Evolutionary conservation across 30 jellyfish, hydroid and myxozoan genomes (phyloP), one percentile per base, ranked within the genome.

Genomic region (Nemopilema nomurai): DNA sequence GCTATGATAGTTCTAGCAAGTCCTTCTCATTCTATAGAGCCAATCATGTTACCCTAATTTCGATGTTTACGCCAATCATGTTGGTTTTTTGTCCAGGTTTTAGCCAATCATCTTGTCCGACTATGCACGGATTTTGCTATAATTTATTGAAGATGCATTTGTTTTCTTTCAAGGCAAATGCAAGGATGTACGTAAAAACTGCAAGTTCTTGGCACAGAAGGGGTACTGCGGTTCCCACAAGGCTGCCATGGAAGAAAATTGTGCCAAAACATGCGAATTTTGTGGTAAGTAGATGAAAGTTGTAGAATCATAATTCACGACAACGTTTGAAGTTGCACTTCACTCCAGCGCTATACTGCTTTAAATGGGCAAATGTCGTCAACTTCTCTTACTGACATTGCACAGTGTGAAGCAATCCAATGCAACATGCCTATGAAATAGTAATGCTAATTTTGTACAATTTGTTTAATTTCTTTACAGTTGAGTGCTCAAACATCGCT

Each of bases 201-300:
- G 89, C 62, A 19, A 18, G 69, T 1, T 0, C 0, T 65, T 80
- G 74, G 63, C 67, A 50, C 23, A 75, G 28, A 17, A 7, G 7
- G 91, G 91, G 8, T 82, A 71, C 28, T 82, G 84, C 69, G 76
- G 84, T 8, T 67, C 83, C 29, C 75, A 70, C 3, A 24, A 52
- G 22, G 18, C 29, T 22, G 78, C 31, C 4, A 82, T 82, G 91
- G n/a, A 72, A 31, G 16, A 18, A 27, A 69, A 69, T 20, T 82
- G 91, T 26, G 79, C 77, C 49, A 70, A 51, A 51, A 70, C 91
- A 16, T 82, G 91, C 52, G 69, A 69, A 52, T 17, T 8, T 25
- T 82, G 91, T 66, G 89, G 89, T 80, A 27, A 66, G 89, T 23
- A 30, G 65, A 21, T 20, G 1, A 24, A 18, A n/a, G n/a, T n/a